These are phyloP conservation scores for Gobius niger DNA, from an alignment of 2,113 vertebrate genomes.

Conservation along the genomic window DNA sequence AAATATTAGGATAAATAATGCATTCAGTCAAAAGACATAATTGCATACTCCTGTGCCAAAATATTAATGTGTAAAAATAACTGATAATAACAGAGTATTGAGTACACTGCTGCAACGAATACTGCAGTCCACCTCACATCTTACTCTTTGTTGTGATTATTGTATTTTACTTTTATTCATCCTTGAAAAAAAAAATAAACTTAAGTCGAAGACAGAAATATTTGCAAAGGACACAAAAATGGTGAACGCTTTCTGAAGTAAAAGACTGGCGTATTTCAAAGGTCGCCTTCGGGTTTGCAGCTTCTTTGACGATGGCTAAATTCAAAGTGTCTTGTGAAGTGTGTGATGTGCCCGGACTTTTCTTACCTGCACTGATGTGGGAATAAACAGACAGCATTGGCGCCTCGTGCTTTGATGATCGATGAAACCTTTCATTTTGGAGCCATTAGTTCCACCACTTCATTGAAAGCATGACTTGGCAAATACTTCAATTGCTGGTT, in stretches of 20 bases:
- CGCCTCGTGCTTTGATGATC: slow-evolving; percentile 50
- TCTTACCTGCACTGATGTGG: slow-evolving; percentile 25
- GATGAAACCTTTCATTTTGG: slow-evolving; percentile 58
- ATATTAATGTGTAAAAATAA: not conserved
- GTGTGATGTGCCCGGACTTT: slow-evolving; percentile 11
- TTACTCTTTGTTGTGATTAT: too few relatives aligned
- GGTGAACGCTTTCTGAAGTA: not conserved
- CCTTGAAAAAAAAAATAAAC: too few relatives aligned
- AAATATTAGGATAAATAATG: too few relatives aligned
- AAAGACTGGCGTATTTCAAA: not conserved
- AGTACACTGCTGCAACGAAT: too few relatives aligned
- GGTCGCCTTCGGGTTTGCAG: slow-evolving; percentile 7
- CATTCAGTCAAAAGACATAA: too few relatives aligned
- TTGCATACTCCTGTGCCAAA: not conserved
- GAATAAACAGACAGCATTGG: slow-evolving; percentile 26
- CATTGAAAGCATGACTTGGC: slow-evolving; percentile 46
- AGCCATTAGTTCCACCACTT: slow-evolving; percentile 48
- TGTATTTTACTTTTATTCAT: too few relatives aligned
- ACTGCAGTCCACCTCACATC: too few relatives aligned
- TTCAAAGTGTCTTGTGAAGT: slow-evolving; percentile 12
- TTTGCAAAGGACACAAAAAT: slow-evolving; percentile 2
- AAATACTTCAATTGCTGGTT: slow-evolving; percentile 39
- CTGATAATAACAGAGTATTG: too few relatives aligned
- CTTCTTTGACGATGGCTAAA: slow-evolving; percentile 29
- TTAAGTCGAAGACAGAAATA: not conserved